phyloP scores from a whole-genome alignment of 2,888 invertebrate genomes.

The Sminthurinus aureus region DNA sequence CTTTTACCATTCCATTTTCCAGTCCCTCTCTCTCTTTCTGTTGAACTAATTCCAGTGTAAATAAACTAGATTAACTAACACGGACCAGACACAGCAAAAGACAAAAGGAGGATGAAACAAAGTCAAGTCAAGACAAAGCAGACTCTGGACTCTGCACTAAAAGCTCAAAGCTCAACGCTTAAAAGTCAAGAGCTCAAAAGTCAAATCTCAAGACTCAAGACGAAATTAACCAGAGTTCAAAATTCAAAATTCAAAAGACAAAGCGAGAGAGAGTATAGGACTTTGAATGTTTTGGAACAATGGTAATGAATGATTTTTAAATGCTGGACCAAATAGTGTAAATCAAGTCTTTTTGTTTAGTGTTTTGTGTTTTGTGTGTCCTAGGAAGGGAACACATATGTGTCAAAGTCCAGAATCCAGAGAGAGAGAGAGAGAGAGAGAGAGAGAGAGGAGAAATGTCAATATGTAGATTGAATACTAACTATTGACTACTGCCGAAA shows the following conservation, averaged over 20 bases:
- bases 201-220: no score
- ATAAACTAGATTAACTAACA: not conserved
- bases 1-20: not conserved
- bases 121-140: no score
- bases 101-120: no score
- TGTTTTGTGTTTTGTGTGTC: not conserved
- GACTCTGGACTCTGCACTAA: no score
- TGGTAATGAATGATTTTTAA: not conserved
- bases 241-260: no score
- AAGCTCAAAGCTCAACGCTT: no score
- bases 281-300: not conserved
- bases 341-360: not conserved
- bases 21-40: no score
- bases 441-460: no score
- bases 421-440: no score
- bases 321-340: not conserved
- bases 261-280: not conserved
- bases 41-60: not conserved
- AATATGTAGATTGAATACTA: not conserved
- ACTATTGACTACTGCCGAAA: not conserved
- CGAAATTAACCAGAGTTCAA: no score
- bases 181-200: no score
- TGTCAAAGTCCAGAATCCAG: not conserved
- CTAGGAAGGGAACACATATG: not conserved
- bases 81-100: not conserved